Conservation (phyloP, 2,888 invertebrate species). For the Epsilonema sp. region DNA sequence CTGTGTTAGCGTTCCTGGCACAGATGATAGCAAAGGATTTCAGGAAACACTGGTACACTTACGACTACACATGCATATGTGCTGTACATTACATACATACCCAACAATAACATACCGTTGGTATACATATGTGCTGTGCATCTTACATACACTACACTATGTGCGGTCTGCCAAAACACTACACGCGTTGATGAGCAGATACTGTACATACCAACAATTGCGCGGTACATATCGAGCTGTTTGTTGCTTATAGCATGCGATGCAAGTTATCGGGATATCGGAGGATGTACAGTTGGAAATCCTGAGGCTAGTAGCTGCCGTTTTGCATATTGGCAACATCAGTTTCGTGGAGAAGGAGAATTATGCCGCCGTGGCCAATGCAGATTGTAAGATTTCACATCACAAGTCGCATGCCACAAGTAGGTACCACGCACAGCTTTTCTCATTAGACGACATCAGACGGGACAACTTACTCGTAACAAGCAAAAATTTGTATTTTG, state of each 20-base stretch:
- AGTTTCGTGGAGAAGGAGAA: constrained; percentile 39
- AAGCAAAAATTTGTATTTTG: no score
- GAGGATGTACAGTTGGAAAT: constrained; percentile 39
- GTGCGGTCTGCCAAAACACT: no score
- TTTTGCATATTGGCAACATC: constrained; percentile 46
- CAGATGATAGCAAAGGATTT: constrained; percentile 44
- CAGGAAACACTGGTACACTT: constrained; percentile 40
- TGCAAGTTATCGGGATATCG: constrained; percentile 43
- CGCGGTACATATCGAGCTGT: no score
- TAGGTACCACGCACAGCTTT: no score
- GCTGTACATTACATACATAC: neutral
- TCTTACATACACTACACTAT: no score
- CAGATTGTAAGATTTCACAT: constrained; percentile 42
- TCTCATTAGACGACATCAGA: no score
- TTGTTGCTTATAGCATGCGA: constrained; percentile 35
- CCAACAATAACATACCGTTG: no score
- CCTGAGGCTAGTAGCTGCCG: constrained; percentile 40
- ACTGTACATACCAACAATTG: no score
- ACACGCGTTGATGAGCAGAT: no score
- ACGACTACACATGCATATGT: neutral
- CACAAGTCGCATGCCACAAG: no score
- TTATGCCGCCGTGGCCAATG: constrained; percentile 40
- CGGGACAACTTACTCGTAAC: no score
- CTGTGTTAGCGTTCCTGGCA: constrained; percentile 43
- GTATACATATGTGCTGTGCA: no score